These are phyloP conservation scores for Metopia argyrocephala DNA, from an alignment of 2,888 invertebrate species.

Conservation along the genomic window DNA sequence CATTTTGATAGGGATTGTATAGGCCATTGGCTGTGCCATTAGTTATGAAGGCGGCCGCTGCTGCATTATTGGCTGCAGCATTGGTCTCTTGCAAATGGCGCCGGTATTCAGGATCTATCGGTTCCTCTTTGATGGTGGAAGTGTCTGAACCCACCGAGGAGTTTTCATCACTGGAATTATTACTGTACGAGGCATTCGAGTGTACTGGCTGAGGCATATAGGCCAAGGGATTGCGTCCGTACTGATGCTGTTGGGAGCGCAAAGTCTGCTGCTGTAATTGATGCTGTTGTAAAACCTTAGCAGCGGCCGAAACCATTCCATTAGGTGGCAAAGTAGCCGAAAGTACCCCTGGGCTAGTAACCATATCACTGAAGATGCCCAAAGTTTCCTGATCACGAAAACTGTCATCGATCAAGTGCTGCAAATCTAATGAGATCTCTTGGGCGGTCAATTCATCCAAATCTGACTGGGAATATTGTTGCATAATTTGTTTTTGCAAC, in stretches of 20 bases:
- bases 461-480: constrained; percentile 89
- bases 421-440: constrained; percentile 94
- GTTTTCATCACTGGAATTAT: constrained; percentile 81
- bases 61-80: constrained; percentile 77
- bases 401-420: constrained; percentile 95
- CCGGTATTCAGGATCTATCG: constrained; percentile 88
- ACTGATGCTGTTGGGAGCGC: constrained; percentile 76
- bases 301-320: constrained; percentile 77
- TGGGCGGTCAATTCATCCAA: constrained; percentile 93
- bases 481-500: constrained; percentile 82
- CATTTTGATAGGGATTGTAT: constrained; percentile 72
- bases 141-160: constrained; percentile 83
- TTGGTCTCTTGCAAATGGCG: constrained; percentile 81
- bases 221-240: constrained; percentile 86
- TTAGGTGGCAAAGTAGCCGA: constrained; percentile 77
- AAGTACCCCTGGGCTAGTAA: constrained; percentile 80
- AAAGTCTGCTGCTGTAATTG: constrained; percentile 77
- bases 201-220: constrained; percentile 96
- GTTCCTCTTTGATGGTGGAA: constrained; percentile 92
- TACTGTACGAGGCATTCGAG: constrained; percentile 79
- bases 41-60: constrained; percentile 73
- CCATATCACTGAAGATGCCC: constrained; percentile 91
- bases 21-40: constrained; percentile 75
- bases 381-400: constrained; percentile 87
- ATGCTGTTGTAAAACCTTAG: constrained; percentile 76